Evolutionary conservation across 2,888 invertebrate species (phyloP).

Genomic region (Bellardia pandia): DNA sequence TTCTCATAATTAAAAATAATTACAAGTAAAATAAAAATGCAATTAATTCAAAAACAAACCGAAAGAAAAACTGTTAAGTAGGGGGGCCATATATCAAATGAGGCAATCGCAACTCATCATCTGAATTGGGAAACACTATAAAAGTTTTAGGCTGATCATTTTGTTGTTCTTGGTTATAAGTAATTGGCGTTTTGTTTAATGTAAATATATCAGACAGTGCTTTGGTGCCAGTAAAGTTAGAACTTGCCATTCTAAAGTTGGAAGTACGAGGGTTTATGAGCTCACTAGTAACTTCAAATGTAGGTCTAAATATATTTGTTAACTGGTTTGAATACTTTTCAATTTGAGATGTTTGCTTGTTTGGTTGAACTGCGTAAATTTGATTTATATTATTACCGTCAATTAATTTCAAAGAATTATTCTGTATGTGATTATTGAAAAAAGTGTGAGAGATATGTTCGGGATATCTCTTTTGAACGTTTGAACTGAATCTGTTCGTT

Average conservation of each 20-base stretch:
- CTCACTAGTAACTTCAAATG: not conserved
- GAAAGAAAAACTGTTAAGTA: not conserved
- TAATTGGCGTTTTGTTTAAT: not conserved
- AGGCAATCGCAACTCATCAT: slow-evolving; percentile 10
- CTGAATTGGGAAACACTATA: not conserved
- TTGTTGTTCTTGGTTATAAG: not conserved
- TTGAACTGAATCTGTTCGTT: not conserved
- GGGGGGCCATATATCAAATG: slow-evolving; percentile 48
- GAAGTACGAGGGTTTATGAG: not conserved
- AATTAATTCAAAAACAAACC: too few species aligned
- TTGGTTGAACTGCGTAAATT: not conserved
- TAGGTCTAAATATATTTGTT: not conserved
- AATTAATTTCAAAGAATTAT: not conserved
- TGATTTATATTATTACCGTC: not conserved
- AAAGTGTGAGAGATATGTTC: not conserved
- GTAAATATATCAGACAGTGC: not conserved
- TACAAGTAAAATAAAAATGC: too few species aligned
- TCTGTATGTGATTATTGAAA: not conserved
- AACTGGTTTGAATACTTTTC: not conserved
- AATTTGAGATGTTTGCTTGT: not conserved
- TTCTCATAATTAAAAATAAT: too few species aligned
- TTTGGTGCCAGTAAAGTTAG: not conserved
- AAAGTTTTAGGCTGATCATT: not conserved
- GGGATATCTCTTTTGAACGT: not conserved
- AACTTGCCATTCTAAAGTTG: not conserved